phyloP scores from a whole-genome alignment of 37 sponge, comb jelly and placozoan genomes.

The Aplysina aerophoba region DNA sequence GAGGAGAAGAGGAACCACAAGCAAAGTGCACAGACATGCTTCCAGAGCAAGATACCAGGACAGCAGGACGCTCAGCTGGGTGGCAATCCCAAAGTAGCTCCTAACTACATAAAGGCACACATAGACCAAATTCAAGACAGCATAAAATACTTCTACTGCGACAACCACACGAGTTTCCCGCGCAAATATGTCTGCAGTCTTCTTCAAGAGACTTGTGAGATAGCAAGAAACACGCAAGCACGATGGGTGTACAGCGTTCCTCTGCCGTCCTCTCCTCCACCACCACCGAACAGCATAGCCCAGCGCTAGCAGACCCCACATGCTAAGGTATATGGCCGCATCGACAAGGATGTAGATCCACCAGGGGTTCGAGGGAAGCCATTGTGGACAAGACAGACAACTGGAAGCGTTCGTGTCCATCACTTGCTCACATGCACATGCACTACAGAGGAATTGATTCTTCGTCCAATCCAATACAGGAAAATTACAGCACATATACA shows the following conservation, averaged over 20 bases:
- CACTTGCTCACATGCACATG: too few relatives aligned
- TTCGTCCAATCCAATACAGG: too few relatives aligned
- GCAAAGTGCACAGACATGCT: conserved; percentile 7
- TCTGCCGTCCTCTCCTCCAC: not conserved
- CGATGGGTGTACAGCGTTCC: too few relatives aligned
- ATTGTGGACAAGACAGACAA: too few relatives aligned
- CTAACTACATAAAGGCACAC: conserved; percentile 3
- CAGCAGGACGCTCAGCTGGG: not conserved
- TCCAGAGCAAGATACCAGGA: conserved; percentile 22
- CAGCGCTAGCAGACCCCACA: not conserved
- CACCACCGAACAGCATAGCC: not conserved
- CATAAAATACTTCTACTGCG: too few relatives aligned
- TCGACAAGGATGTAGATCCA: conserved; percentile 10
- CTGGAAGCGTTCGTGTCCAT: too few relatives aligned
- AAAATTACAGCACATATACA: too few relatives aligned
- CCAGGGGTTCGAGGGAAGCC: not conserved
- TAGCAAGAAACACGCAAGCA: too few relatives aligned
- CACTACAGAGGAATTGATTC: too few relatives aligned
- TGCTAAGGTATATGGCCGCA: not conserved
- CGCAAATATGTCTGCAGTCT: too few relatives aligned
- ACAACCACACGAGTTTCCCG: too few relatives aligned
- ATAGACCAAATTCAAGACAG: not conserved
- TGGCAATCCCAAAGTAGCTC: conserved; percentile 5
- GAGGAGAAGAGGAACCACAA: conserved; percentile 41
- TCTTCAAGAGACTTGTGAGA: too few relatives aligned